phyloP scores from a whole-genome alignment of 2,797 vertebrate genomes.

The Acrossocheilus wenchowensis region DNA sequence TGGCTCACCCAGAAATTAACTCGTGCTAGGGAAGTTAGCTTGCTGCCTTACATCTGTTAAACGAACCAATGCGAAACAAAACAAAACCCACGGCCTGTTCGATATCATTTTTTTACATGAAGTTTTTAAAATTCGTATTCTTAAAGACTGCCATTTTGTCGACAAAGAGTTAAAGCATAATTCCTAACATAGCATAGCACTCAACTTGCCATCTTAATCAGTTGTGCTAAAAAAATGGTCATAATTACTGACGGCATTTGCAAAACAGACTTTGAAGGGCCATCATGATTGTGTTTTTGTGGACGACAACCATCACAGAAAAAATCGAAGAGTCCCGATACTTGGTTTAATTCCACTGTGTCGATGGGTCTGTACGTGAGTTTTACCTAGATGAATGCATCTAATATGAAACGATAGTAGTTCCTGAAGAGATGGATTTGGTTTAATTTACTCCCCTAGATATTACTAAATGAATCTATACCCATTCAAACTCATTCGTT shows the following conservation, averaged over 20 bases:
- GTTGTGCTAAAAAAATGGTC: background rate
- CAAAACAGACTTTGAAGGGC: background rate
- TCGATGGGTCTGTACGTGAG: background rate
- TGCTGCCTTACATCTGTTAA: conserved; percentile 18
- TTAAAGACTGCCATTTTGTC: background rate
- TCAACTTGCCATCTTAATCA: background rate
- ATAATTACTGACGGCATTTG: background rate
- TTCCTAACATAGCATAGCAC: background rate
- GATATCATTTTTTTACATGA: background rate
- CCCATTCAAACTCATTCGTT: background rate
- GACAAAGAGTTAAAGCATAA: background rate
- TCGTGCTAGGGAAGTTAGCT: conserved; percentile 55
- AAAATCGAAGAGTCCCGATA: background rate
- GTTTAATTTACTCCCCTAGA: background rate
- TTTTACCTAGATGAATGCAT: conserved; percentile 11
- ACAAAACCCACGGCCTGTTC: conserved; percentile 35
- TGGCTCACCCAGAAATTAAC: background rate
- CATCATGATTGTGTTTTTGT: background rate
- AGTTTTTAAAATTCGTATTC: background rate
- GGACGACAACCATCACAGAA: background rate
- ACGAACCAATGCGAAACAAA: conserved; percentile 2
- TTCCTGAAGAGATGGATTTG: background rate
- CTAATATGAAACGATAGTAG: background rate
- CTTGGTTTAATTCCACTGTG: background rate
- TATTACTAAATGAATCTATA: background rate